Conservation (phyloP, 2,797 vertebrate genomes). For the Tiaroga cobitis region DNA sequence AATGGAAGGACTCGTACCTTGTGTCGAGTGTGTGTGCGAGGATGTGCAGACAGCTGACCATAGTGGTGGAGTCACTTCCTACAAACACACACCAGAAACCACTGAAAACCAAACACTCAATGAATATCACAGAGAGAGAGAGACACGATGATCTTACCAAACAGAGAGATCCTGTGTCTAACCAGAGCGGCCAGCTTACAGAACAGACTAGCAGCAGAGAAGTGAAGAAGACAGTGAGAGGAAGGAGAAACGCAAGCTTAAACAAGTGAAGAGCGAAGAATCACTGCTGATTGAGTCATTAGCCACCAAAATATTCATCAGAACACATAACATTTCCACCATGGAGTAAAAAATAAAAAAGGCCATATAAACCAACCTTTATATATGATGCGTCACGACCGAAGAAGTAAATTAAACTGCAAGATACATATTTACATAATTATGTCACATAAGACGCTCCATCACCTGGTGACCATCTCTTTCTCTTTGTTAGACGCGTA, state of each 20-base stretch:
- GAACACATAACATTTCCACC: background rate
- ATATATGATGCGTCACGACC: background rate
- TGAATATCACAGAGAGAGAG: background rate
- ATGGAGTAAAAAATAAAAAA: too few species aligned
- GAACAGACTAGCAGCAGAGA: slow-evolving; percentile 85
- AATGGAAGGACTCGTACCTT: slow-evolving; percentile 75
- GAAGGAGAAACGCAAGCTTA: slow-evolving; percentile 40
- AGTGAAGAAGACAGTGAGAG: slow-evolving; percentile 21
- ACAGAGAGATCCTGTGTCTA: slow-evolving; percentile 99
- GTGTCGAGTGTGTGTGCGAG: slow-evolving; percentile 97
- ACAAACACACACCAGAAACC: slow-evolving; percentile 41
- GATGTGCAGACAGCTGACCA: slow-evolving; percentile 99
- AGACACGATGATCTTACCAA: slow-evolving; percentile 85
- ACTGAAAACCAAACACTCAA: background rate
- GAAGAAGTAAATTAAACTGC: background rate
- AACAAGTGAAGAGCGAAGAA: slow-evolving; percentile 58
- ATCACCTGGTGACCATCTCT: slow-evolving; percentile 97
- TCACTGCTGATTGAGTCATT: background rate
- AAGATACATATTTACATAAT: background rate
- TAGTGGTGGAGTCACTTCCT: slow-evolving; percentile 95
- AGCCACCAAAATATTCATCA: slow-evolving; percentile 14
- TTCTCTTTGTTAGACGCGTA: slow-evolving; percentile 99
- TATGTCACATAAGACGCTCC: background rate
- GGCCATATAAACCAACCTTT: background rate
- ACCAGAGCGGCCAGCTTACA: slow-evolving; percentile 99